Evolutionary conservation across 2,113 vertebrate species (phyloP), one percentile per base, ranked within the genome.

Genomic region (Sula dactylatra): DNA sequence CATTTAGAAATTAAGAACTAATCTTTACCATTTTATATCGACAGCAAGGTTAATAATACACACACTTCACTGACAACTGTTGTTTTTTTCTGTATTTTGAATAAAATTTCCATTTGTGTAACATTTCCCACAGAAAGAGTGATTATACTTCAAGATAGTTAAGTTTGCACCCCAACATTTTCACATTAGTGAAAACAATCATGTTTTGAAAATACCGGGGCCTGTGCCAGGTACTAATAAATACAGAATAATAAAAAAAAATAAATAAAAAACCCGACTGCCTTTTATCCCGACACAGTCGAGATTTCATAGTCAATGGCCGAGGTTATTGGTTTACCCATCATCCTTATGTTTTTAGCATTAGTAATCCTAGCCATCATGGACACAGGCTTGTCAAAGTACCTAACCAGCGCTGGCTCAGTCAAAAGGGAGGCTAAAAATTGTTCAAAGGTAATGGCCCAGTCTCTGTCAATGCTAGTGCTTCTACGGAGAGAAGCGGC

Each of bases 371-470:
- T 97, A 9, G 99, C 98, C 71, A 98, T 98, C 96, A 99, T 98
- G 73, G 99, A 99, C 92, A 99, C 99, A 0, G 99, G 99, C 97
- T 99, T 99, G 97, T 99, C 99, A 56, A 99, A 99, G 95, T 99
- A 99, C 86, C 83, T 98, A 56, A 99, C 99, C 85, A 99, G 98
- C 0, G 99, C 99, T 2, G 99, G 99, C 97, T 99, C 99, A 0
- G 99, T 99, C 89, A 99, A 97, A 50, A 99, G 98, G 1, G 99
- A 99, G 81, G 99, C 99, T 93, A 99, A 94, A 93, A 99, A 99
- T 77, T 99, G 99, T 97, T 99, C 99, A 6, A 99, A 99, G 16
- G 99, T 99, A 95, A 99, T 99, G 96, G 99, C 98, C 99, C 99
- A 99, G 98, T 99, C 99, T 86, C 98, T 98, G 97, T 99, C 99